Evolutionary conservation across 2,797 vertebrate species (phyloP).

Genomic region (Morelia viridis): DNA sequence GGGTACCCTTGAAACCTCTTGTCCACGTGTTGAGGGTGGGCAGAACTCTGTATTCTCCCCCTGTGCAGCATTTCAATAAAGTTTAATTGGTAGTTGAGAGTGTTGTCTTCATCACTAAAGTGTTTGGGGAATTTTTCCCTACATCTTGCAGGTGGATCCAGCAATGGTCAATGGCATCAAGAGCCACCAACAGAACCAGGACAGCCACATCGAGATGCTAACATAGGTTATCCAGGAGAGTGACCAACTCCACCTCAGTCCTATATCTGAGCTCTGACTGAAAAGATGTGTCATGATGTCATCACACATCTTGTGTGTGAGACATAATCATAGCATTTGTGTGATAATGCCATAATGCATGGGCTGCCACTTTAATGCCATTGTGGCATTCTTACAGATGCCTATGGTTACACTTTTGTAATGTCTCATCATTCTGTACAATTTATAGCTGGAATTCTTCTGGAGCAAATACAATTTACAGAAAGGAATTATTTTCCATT

Average conservation of each 20-base stretch:
- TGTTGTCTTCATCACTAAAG: no score
- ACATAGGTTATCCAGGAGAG: not conserved
- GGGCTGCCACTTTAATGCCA: not conserved
- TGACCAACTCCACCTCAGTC: not conserved
- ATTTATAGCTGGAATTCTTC: not conserved
- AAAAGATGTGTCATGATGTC: not conserved
- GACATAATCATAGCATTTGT: not conserved
- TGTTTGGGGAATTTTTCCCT: no score
- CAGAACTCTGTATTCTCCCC: no score
- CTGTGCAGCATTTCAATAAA: no score
- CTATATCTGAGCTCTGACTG: no score
- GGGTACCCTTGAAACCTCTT: no score
- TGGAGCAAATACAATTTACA: not conserved
- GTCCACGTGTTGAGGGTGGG: no score
- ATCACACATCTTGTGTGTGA: not conserved
- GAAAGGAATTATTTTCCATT: not conserved
- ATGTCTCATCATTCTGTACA: not conserved
- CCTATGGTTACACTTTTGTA: not conserved
- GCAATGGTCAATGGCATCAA: no score
- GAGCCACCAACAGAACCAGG: no score
- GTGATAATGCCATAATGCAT: not conserved
- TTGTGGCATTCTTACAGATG: not conserved
- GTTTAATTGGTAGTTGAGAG: no score
- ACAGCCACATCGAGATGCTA: not conserved
- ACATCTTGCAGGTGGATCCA: no score